Evolutionary conservation across 1,140 invertebrate species (phyloP).

Genomic region (Calephelis nemesis): DNA sequence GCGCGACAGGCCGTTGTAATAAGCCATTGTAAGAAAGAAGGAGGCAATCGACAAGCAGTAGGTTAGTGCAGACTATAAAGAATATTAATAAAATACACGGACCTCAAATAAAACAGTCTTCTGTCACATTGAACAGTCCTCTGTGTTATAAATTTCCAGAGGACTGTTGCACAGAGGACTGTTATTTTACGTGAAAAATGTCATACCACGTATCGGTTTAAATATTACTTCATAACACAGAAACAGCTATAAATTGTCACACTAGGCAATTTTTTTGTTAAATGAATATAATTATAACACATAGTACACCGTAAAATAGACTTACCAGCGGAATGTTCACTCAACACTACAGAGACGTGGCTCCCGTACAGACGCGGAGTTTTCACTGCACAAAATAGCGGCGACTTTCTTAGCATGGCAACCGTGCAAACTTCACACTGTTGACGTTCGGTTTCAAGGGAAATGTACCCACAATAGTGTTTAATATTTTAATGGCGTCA

Average conservation of each 20-base stretch:
- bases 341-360: too few species aligned
- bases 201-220: neutral
- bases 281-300: too few species aligned
- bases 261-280: neutral
- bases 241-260: conserved; percentile 3
- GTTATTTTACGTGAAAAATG: conserved; percentile 4
- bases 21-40: too few species aligned
- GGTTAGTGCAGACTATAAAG: too few species aligned
- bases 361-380: too few species aligned
- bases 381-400: too few species aligned
- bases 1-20: too few species aligned
- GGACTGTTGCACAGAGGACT: neutral
- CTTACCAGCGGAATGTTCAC: too few species aligned
- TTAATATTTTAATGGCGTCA: conserved; percentile 6
- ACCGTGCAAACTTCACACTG: conserved; percentile 15
- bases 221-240: conserved; percentile 2
- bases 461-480: conserved; percentile 12
- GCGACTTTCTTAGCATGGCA: too few species aligned
- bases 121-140: conserved; percentile 22
- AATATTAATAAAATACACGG: conserved; percentile 16
- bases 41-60: too few species aligned
- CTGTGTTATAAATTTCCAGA: conserved; percentile 11
- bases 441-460: conserved; percentile 9
- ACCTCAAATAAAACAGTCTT: conserved; percentile 21
- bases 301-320: too few species aligned